Base-by-base conservation (phyloP, 2,113 vertebrate genomes). In the Galbula dea region DNA sequence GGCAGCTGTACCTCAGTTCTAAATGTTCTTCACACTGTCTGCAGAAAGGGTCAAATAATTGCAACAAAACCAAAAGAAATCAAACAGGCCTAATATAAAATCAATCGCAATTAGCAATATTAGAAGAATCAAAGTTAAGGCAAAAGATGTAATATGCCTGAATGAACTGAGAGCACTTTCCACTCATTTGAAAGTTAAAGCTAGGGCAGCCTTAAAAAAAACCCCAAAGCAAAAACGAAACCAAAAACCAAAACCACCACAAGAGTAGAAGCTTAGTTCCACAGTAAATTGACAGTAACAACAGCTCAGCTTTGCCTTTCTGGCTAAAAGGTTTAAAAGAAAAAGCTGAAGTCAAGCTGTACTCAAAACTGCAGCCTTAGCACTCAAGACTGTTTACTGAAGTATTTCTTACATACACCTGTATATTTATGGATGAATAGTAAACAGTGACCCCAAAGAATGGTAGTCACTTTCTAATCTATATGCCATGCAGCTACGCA, bases 121-220 rank as follows among this genome's bases (percentile, higher is more conserved):
- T 90, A 71, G 90, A 62, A 87, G 72, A 32, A 88, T n/a, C 4
- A 4, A 83, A 94, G 49, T 74, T 94, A 96, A 86, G 76, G 92
- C 91, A 90, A 86, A 95, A 95, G 30, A 62, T 29, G 22, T 5
- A 86, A 65, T 45, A 43, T n/a, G 69, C 63, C 37, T 86, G 75
- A 86, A 75, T 57, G 67, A 92, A 89, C 30, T 61, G 69, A 84
- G 22, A 52, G 62, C 49, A 65, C 48, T 72, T 82, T 13, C 27
- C n/a, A 58, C 41, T 77, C 30, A 87, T 41, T 65, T 61, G 27
- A 29, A 84, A 88, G 12, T 66, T 45, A 86, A 34, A 91, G 45
- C 39, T 73, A 62, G n/a, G 14, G 75, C 16, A 83, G 66, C 4
- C 30, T 61, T 46, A 51, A 49, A 69, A 51, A 45, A 21, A 67